Evolutionary conservation across 2,888 invertebrate genomes (phyloP).

Genomic region (Ormyrus thymus): DNA sequence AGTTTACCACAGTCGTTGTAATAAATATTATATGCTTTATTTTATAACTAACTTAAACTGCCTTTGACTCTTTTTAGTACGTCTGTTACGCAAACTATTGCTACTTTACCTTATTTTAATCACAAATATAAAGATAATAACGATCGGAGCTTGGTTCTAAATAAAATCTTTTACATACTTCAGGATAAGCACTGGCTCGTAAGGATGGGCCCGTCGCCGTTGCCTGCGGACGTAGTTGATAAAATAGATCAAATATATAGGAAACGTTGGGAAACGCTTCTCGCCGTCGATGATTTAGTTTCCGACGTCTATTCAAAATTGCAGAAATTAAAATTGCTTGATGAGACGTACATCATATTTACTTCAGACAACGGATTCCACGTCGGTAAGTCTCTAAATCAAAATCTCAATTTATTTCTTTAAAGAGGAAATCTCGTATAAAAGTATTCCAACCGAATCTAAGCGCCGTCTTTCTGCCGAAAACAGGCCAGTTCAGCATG

Average conservation of each 20-base stretch:
- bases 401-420: too few species aligned
- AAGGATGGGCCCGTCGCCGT: conserved; percentile 80
- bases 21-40: too few species aligned
- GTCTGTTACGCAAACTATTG: too few species aligned
- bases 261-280: conserved; percentile 85
- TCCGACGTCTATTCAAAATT: conserved; percentile 79
- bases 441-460: too few species aligned
- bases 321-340: conserved; percentile 76
- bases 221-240: conserved; percentile 79
- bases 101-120: too few species aligned
- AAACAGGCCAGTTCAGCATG: conserved; percentile 89
- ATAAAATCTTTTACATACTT: conserved; percentile 4
- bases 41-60: too few species aligned
- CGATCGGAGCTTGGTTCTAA: neutral
- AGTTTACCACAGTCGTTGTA: too few species aligned
- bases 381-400: conserved; percentile 78
- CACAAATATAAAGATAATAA: too few species aligned
- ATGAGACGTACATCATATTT: conserved; percentile 88
- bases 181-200: conserved; percentile 92
- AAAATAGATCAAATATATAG: conserved; percentile 84
- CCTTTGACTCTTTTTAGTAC: too few species aligned
- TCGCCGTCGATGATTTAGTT: conserved; percentile 92
- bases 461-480: too few species aligned
- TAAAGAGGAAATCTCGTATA: too few species aligned
- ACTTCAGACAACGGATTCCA: conserved; percentile 96